A percentile compares a stretch with the other conserved stretches of the same genome.
These are phyloP conservation scores for Caerostris darwini DNA, from an alignment of 1,140 invertebrate genomes.

Conservation along the genomic window DNA sequence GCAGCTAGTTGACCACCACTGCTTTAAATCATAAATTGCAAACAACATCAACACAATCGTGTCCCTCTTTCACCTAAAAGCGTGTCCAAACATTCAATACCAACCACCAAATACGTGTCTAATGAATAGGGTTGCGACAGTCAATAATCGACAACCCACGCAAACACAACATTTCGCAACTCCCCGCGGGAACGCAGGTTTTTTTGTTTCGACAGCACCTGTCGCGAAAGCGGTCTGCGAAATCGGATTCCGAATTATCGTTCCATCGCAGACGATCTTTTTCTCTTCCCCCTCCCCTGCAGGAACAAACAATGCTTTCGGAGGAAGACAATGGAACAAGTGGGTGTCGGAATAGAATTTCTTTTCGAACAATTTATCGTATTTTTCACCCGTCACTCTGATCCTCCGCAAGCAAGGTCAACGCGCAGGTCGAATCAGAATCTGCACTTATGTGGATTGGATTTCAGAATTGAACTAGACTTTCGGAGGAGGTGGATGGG, in stretches of 20 bases:
- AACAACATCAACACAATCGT: too few relatives aligned
- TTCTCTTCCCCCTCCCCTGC: neutral
- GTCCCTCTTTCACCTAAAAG: too few relatives aligned
- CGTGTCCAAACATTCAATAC: too few relatives aligned
- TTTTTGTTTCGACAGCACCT: neutral
- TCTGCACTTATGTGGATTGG: too few relatives aligned
- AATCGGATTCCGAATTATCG: neutral
- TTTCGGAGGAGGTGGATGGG: too few relatives aligned
- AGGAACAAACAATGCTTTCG: neutral
- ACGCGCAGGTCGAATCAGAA: too few relatives aligned
- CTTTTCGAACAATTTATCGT: neutral
- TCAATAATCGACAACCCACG: neutral
- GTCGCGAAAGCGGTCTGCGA: neutral
- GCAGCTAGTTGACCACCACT: too few relatives aligned
- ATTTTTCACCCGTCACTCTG: neutral
- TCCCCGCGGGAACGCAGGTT: neutral
- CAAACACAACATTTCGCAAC: neutral
- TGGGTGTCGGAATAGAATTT: neutral
- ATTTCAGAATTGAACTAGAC: too few relatives aligned
- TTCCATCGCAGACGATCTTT: neutral
- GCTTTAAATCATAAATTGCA: too few relatives aligned
- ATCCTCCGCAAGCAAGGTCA: neutral
- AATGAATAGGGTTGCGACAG: neutral
- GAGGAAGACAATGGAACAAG: neutral
- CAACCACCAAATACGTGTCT: too few relatives aligned